Conservation (phyloP, 2,888 invertebrate genomes). For the Myopa tessellatipennis region DNA sequence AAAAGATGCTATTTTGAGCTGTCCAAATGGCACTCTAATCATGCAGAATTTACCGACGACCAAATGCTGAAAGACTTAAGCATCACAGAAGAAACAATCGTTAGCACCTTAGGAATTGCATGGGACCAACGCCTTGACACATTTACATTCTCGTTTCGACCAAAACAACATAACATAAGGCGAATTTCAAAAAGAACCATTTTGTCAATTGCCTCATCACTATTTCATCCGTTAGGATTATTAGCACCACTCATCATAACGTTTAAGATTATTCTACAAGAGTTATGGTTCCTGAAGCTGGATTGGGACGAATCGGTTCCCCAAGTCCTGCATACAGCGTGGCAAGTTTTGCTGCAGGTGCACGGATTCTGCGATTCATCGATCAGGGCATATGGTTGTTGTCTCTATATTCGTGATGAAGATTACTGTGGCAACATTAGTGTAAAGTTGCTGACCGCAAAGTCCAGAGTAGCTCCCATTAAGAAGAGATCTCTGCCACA, state of each 20-base stretch:
- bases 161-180: neutral
- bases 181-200: conserved; percentile 25
- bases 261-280: conserved; percentile 30
- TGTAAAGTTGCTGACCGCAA: neutral
- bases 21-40: conserved; percentile 35
- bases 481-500: conserved; percentile 8
- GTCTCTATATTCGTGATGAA: too few species aligned
- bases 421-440: neutral
- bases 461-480: conserved; percentile 8
- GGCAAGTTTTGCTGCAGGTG: neutral
- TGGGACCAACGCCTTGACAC: neutral
- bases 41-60: neutral
- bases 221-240: conserved; percentile 44
- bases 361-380: neutral
- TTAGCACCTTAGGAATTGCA: conserved; percentile 27
- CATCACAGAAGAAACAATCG: conserved; percentile 3
- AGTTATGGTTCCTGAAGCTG: neutral
- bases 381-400: neutral
- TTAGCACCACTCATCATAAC: conserved; percentile 13
- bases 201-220: conserved; percentile 35
- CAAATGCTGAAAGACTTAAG: conserved; percentile 10
- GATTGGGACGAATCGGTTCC: conserved; percentile 26
- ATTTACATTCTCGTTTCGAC: conserved; percentile 31
- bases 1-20: conserved; percentile 14
- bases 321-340: neutral